Evolutionary conservation across 2,113 vertebrate genomes (phyloP), one percentile per base, ranked within the genome.

Genomic region (Channa argus): DNA sequence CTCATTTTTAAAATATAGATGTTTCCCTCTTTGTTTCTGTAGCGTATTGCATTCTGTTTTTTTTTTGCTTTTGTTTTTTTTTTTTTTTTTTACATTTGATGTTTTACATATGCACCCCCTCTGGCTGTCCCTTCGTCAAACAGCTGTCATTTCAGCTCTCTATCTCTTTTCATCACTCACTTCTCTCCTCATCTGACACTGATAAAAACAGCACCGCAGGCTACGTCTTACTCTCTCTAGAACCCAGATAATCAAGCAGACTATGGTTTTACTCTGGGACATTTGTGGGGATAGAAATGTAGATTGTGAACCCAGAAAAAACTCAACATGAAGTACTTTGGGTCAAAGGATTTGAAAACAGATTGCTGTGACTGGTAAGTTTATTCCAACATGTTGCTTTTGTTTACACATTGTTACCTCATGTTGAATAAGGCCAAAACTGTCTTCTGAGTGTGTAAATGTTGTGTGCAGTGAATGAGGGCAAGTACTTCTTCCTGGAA

Each of bases 91-190:
- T 52, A 59, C 44, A 14, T 59, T 24, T 56, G 15, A 14, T 13
- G 67, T 82, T 12, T 75, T 41, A 63, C 66, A 8, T 39, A 71
- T 82, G 66, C 13, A 53, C 74, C 73, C 34, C 50, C 68, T 74
- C 70, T 79, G 71, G 54, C 74, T 61, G 51, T 63, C 58, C 62
- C 62, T 86, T 62, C 24, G 61, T 91, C 87, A 90, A 59, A 73
- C 71, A 82, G 72, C 82, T 83, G 84, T 93, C 84, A 88, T 69
- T 87, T 79, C 80, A 55, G 71, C 74, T 79, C 69, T 69, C 84
- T 92, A 92, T 93, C 94, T 92, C 63, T 74, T 59, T 68, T 64
- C 83, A 87, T 94, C 90, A 90, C 88, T 79, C 82, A 76, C 84
- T 86, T 82, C 77, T 85, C 74, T 89, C 82, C 76, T 89, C 80